Percentiles rank a stretch among this genome's conserved stretches.
Evolutionary conservation across 2,113 vertebrate genomes (phyloP).

Genomic region (Psephotus haematonotus): DNA sequence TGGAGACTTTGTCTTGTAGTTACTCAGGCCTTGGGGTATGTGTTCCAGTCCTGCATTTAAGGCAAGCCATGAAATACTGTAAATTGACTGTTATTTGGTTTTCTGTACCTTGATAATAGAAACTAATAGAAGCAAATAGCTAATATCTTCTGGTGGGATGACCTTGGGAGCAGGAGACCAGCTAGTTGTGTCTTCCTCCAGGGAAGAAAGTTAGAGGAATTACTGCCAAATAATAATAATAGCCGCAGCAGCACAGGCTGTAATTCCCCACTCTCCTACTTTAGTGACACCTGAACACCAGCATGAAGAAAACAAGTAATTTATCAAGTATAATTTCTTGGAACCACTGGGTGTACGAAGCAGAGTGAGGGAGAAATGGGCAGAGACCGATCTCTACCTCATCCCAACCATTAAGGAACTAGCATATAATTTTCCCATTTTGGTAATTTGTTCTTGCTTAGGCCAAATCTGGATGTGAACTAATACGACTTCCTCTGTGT

Average conservation of each 20-base stretch:
- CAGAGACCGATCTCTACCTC: not conserved
- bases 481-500: rapidly evolving
- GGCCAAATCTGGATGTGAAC: not conserved
- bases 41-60: not conserved
- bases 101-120: conserved; percentile 20
- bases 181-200: conserved; percentile 10
- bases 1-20: not conserved
- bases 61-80: not conserved
- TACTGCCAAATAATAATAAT: conserved; percentile 57
- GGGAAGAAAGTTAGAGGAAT: conserved; percentile 44
- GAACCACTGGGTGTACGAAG: not conserved
- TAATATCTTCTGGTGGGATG: conserved; percentile 34
- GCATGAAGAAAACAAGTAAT: conserved; percentile 28
- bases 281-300: conserved; percentile 19
- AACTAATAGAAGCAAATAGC: conserved; percentile 43
- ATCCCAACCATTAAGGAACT: not conserved
- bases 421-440: not conserved
- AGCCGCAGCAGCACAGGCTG: not conserved
- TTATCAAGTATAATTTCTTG: conserved; percentile 35
- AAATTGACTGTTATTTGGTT: conserved; percentile 17
- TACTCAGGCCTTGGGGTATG: not conserved
- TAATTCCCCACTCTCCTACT: not conserved
- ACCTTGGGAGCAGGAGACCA: conserved; percentile 41
- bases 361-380: not conserved
- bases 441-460: not conserved